Conservation (phyloP, 2,888 invertebrate species). For the Dastarcus helophoroides region DNA sequence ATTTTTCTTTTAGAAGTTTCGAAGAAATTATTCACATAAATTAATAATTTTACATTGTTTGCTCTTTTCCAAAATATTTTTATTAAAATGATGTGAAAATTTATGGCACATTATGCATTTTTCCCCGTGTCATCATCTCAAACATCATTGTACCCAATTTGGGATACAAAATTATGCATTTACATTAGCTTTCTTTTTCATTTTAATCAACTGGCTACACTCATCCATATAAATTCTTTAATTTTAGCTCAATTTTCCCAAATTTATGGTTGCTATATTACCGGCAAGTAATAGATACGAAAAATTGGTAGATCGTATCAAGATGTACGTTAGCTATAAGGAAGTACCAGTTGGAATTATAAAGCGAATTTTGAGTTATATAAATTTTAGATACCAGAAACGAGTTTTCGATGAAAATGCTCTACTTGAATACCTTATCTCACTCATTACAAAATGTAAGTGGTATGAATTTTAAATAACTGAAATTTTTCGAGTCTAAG, state of each 20-base stretch:
- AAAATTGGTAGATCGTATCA: conserved; percentile 6
- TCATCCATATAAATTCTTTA: background rate
- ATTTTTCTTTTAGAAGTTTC: no score
- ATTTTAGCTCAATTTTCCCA: conserved; percentile 8
- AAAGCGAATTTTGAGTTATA: conserved; percentile 8
- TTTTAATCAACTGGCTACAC: no score
- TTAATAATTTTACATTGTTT: no score
- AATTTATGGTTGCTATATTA: conserved; percentile 6
- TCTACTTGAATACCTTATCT: conserved; percentile 7
- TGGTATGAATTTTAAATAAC: background rate
- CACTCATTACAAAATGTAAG: conserved; percentile 8
- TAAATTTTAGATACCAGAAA: conserved; percentile 9
- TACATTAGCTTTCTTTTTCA: no score
- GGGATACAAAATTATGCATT: conserved; percentile 2
- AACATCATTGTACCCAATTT: no score
- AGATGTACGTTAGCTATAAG: conserved; percentile 8
- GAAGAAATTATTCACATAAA: no score
- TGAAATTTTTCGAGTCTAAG: background rate
- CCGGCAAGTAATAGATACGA: conserved; percentile 6
- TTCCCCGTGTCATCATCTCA: no score
- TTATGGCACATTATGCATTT: no score
- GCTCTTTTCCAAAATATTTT: no score
- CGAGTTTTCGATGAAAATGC: conserved; percentile 7
- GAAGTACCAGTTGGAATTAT: conserved; percentile 7
- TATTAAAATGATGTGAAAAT: no score